phyloP scores from a whole-genome alignment of 2,113 vertebrate genomes.

The Chrysemys picta region DNA sequence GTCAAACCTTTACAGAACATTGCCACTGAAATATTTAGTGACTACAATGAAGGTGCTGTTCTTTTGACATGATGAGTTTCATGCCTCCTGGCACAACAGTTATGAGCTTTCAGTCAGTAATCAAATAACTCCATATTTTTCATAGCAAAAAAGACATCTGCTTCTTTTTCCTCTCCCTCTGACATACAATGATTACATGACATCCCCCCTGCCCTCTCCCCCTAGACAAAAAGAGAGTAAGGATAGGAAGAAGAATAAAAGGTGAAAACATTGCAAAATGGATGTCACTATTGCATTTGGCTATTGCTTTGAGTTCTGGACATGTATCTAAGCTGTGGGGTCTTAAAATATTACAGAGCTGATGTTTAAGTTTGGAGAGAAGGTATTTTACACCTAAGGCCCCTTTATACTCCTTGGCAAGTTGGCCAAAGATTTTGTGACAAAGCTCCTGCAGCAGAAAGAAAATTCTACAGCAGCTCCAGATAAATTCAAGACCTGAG shows the following conservation, averaged over 20 bases:
- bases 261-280: background rate
- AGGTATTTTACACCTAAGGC: background rate
- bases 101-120: slow-evolving; percentile 69
- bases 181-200: slow-evolving; percentile 10
- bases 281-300: background rate
- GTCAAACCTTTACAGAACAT: slow-evolving; percentile 55
- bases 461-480: background rate
- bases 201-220: rapidly evolving
- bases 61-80: slow-evolving; percentile 68
- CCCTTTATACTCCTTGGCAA: background rate
- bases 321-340: background rate
- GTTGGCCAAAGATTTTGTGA: background rate
- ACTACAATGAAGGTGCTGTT: slow-evolving; percentile 46
- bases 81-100: slow-evolving; percentile 66
- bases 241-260: background rate
- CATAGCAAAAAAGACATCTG: background rate
- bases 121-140: slow-evolving; percentile 65
- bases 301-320: background rate
- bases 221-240: background rate
- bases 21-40: slow-evolving; percentile 69
- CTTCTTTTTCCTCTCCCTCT: background rate
- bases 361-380: background rate
- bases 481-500: background rate
- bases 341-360: background rate
- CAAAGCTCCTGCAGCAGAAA: background rate